phyloP scores from a whole-genome alignment of 1,140 invertebrate genomes.

The Limonius californicus region DNA sequence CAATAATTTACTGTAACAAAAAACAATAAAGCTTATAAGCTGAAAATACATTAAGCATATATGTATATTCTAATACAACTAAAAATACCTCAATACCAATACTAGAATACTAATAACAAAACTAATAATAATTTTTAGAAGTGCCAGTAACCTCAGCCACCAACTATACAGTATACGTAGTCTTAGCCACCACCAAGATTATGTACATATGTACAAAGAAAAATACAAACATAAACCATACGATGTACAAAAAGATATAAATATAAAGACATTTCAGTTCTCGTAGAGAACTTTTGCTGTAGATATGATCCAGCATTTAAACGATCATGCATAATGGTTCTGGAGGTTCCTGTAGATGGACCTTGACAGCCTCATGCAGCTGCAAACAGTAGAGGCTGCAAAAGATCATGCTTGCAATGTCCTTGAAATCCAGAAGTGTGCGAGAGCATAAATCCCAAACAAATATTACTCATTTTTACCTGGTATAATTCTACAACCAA shows the following conservation, averaged over 20 bases:
- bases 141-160: slow-evolving; percentile 17
- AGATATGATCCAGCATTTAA: slow-evolving; percentile 26
- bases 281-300: slow-evolving; percentile 29
- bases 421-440: slow-evolving; percentile 23
- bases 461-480: slow-evolving; percentile 49
- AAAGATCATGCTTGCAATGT: slow-evolving; percentile 22
- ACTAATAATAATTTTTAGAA: slow-evolving; percentile 20
- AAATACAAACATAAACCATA: slow-evolving; percentile 4
- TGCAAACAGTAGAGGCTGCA: slow-evolving; percentile 19
- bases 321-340: slow-evolving; percentile 30
- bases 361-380: slow-evolving; percentile 29
- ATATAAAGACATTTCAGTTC: slow-evolving; percentile 22
- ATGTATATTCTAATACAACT: slow-evolving; percentile 1
- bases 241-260: slow-evolving; percentile 16
- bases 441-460: slow-evolving; percentile 20
- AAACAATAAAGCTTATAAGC: slow-evolving; percentile 21
- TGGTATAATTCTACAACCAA: slow-evolving; percentile 55
- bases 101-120: neutral
- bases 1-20: slow-evolving; percentile 4
- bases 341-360: slow-evolving; percentile 35
- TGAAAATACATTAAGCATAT: slow-evolving; percentile 22
- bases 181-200: slow-evolving; percentile 21
- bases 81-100: slow-evolving; percentile 16
- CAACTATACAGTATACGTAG: neutral
- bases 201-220: slow-evolving; percentile 26